Evolutionary conservation across 2,797 vertebrate species (phyloP).

Genomic region (Melanotaenia pygmaea): DNA sequence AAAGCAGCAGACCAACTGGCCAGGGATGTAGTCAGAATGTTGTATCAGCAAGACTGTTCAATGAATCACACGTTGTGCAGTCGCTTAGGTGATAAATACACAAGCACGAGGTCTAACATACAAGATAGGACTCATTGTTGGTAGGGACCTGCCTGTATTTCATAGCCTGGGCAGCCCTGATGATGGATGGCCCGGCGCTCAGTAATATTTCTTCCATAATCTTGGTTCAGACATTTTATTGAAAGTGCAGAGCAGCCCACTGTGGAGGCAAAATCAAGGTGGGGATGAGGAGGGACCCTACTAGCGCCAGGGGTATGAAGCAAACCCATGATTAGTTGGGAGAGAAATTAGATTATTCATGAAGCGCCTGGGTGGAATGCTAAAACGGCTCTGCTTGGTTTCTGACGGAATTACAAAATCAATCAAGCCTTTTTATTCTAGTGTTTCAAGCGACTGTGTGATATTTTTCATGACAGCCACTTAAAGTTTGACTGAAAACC

Average conservation of each 20-base stretch:
- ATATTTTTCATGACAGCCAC: slow-evolving; percentile 4
- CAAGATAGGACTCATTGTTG: slow-evolving; percentile 82
- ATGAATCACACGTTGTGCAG: slow-evolving; percentile 82
- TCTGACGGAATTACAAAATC: slow-evolving; percentile 39
- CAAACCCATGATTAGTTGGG: slow-evolving; percentile 43
- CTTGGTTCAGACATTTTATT: slow-evolving; percentile 63
- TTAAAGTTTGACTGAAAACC: slow-evolving; percentile 27
- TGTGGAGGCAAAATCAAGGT: slow-evolving; percentile 62
- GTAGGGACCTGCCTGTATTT: slow-evolving; percentile 77
- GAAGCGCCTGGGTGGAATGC: slow-evolving; percentile 36
- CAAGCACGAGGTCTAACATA: slow-evolving; percentile 80
- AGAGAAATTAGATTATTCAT: slow-evolving; percentile 60
- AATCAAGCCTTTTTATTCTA: slow-evolving; percentile 30
- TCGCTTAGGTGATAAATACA: slow-evolving; percentile 84
- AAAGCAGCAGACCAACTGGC: slow-evolving; percentile 48
- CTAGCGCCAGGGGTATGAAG: slow-evolving; percentile 10
- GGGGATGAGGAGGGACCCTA: slow-evolving; percentile 15
- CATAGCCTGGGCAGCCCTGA: slow-evolving; percentile 68
- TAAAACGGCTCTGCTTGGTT: slow-evolving; percentile 33
- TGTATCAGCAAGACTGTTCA: slow-evolving; percentile 76
- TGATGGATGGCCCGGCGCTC: slow-evolving; percentile 80
- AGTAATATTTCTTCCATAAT: slow-evolving; percentile 79
- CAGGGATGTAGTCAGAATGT: slow-evolving; percentile 75
- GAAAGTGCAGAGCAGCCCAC: slow-evolving; percentile 59
- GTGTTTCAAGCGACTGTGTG: slow-evolving; percentile 2